Percentiles rank a stretch among this genome's conserved stretches.
Conservation (phyloP, 2,797 vertebrate genomes). For the Coranthus polyacanthus region DNA sequence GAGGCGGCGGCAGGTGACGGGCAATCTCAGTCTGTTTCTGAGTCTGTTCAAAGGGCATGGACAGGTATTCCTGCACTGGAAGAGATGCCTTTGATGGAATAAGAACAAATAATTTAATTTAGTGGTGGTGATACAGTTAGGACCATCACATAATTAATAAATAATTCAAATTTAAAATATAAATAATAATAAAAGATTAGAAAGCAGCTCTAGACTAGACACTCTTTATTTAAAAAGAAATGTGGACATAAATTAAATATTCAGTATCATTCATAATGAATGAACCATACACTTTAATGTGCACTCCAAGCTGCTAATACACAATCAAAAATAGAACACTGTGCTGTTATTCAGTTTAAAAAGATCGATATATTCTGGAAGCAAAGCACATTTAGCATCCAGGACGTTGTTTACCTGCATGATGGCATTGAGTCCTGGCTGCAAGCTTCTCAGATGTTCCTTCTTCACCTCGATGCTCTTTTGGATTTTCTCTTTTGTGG, state of each 20-base stretch:
- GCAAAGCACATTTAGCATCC: background rate
- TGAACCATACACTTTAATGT: background rate
- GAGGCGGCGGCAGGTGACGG: constrained; percentile 93
- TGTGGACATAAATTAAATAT: background rate
- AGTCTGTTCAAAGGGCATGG: constrained; percentile 95
- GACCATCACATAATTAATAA: background rate
- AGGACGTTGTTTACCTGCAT: constrained; percentile 90
- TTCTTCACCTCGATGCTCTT: constrained; percentile 98
- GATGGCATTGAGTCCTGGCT: constrained; percentile 96
- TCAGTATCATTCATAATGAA: background rate
- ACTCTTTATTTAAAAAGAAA: background rate
- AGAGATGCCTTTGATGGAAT: constrained; percentile 90
- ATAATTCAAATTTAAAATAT: too few relatives aligned
- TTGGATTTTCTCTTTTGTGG: constrained; percentile 96
- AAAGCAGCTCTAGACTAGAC: background rate
- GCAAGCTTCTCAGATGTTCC: constrained; percentile 95
- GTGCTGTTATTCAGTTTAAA: background rate
- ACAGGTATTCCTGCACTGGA: constrained; percentile 95
- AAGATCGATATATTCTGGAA: too few relatives aligned
- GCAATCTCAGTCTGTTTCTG: constrained; percentile 96
- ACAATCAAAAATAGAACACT: background rate
- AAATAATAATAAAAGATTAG: background rate
- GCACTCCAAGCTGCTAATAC: background rate
- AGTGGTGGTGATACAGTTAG: background rate
- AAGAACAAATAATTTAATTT: constrained; percentile 1